Percentiles rank a stretch among this genome's conserved stretches.
phyloP scores from a whole-genome alignment of 2,797 vertebrate genomes.

The Mallotus villosus region DNA sequence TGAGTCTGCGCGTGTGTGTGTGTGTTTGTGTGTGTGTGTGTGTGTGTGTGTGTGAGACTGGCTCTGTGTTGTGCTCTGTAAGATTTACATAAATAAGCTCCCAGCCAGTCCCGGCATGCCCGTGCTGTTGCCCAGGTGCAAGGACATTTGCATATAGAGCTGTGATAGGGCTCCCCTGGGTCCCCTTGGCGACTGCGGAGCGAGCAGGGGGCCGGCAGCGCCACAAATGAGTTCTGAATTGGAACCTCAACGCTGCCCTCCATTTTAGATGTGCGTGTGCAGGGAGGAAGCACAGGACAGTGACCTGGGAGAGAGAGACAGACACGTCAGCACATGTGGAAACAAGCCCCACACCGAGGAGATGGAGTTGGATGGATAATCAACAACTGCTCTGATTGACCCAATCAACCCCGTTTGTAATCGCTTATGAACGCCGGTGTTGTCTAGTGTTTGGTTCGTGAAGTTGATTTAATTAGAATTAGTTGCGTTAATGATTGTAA shows the following conservation, averaged over 20 bases:
- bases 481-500: conserved; percentile 47
- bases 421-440: neutral
- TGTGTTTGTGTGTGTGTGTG: conserved; percentile 18
- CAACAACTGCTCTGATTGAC: neutral
- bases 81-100: conserved; percentile 99
- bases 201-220: conserved; percentile 88
- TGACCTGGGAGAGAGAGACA: conserved; percentile 67
- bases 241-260: conserved; percentile 86
- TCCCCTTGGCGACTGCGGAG: conserved; percentile 95
- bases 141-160: conserved; percentile 99
- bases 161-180: conserved; percentile 97
- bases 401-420: neutral
- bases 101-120: conserved; percentile 90
- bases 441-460: neutral
- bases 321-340: conserved; percentile 3
- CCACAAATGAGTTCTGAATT: conserved; percentile 99
- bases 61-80: conserved; percentile 76
- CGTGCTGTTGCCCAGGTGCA: conserved; percentile 98
- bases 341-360: neutral
- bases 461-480: conserved; percentile 11
- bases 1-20: conserved; percentile 67
- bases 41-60: conserved; percentile 59
- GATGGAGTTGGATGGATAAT: conserved; percentile 1
- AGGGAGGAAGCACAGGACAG: conserved; percentile 60
- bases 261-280: conserved; percentile 64